Base-by-base conservation (phyloP, 2,113 vertebrate species). In the Crotophaga sulcirostris region DNA sequence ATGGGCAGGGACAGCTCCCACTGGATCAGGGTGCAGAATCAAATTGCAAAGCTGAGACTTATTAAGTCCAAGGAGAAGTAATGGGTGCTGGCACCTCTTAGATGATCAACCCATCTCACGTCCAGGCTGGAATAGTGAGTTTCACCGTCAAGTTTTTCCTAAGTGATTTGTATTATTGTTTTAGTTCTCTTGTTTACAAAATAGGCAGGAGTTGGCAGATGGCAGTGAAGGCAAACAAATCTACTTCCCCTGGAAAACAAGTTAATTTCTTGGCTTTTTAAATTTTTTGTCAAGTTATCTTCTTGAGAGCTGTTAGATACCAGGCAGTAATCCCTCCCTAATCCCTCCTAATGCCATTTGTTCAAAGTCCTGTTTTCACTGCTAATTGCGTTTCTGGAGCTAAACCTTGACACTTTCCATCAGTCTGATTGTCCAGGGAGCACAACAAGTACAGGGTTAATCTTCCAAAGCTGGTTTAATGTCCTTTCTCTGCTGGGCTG, bases 271-370 rank as follows among this genome's bases (percentile, higher is more conserved):
- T 38, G 3, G 36, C 17, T 45, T 54, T 74, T 86, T 77, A 36
- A 23, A 4, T 49, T 83, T 93, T 70, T 76, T 62, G 29, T 49
- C 3, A 87, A 47, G 75, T 93, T 90, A 23, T 95, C 92, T 97
- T 93, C 90, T 93, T 36, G 85, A 93, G 92, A 94, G 92, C 62
- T 56, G 67, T 88, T 79, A 90, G 84, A 87, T 92, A 81, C 90
- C 73, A 79, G 72, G 56, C 77, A 45, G 76, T 97, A 97, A 96
- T 96, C 97, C 95, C 82, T 69, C 68, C 79, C 78, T 97, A 97
- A 97, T 97, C 97, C 96, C 63, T 82, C 87, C 55, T 94, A 97
- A 97, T 96, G 91, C 95, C 79, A 80, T 96, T 96, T 94, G 94
- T 77, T 87, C 69, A 89, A 94, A 92, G 87, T 67, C 80, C 94